Percentiles rank a stretch among this genome's conserved stretches.
Evolutionary conservation across 2,797 vertebrate species (phyloP).

Genomic region (Ceryle rudis): DNA sequence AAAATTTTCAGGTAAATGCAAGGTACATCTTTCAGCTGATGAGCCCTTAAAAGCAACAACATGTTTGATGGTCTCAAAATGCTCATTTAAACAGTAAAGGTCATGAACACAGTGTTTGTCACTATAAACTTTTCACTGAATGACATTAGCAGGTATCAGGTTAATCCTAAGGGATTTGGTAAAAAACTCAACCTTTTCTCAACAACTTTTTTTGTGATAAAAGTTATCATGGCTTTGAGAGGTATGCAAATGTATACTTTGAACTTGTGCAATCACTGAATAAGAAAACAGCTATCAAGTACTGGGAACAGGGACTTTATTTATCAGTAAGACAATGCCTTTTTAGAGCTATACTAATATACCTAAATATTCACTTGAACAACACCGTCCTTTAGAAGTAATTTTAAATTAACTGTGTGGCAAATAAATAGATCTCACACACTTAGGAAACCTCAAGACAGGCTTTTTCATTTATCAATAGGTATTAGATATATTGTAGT

Average conservation of each 20-base stretch:
- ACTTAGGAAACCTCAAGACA: slow-evolving; percentile 61
- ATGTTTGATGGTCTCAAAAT: background rate
- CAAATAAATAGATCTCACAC: slow-evolving; percentile 67
- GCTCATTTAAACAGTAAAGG: background rate
- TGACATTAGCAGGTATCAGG: background rate
- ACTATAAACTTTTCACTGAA: background rate
- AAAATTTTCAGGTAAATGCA: background rate
- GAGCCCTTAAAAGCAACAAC: background rate
- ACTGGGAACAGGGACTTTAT: background rate
- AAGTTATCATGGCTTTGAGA: background rate
- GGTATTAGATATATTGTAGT: slow-evolving; percentile 61
- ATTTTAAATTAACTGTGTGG: slow-evolving; percentile 68
- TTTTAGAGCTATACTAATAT: background rate
- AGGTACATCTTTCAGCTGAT: background rate
- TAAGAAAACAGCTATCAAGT: background rate
- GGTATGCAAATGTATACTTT: background rate
- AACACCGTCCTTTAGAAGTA: slow-evolving; percentile 61
- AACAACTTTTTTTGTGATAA: background rate
- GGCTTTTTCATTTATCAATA: slow-evolving; percentile 68
- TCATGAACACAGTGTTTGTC: background rate
- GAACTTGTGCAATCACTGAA: background rate
- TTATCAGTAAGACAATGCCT: background rate
- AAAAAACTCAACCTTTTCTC: background rate
- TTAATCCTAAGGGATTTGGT: background rate
- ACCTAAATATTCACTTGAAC: slow-evolving; percentile 35